These are phyloP conservation scores for Macrochelys suwanniensis DNA, from an alignment of 2,797 vertebrate species.

Conservation along the genomic window DNA sequence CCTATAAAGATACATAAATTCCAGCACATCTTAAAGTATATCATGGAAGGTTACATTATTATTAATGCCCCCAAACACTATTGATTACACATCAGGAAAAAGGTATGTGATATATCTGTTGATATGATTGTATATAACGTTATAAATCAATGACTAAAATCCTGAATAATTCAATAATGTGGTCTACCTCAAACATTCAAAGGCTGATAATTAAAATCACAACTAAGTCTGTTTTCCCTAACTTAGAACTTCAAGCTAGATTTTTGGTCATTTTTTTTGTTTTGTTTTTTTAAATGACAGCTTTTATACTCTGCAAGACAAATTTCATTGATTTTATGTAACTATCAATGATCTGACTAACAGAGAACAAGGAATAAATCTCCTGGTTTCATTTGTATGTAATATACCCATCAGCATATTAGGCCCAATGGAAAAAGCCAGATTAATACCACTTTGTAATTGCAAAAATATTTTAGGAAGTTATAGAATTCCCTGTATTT, in stretches of 20 bases:
- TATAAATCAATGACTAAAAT: conserved; percentile 62
- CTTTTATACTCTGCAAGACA: conserved; percentile 47
- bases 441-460: not conserved
- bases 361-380: conserved; percentile 10
- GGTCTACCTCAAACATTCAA: conserved; percentile 82
- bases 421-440: not conserved
- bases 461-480: conserved; percentile 3
- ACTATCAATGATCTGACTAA: conserved; percentile 27
- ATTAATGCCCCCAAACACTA: conserved; percentile 63
- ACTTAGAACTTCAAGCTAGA: conserved; percentile 64
- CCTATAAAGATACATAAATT: conserved; percentile 69
- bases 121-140: conserved; percentile 72
- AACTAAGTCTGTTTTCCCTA: conserved; percentile 51
- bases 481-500: not conserved
- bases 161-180: conserved; percentile 67
- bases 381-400: conserved; percentile 46
- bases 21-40: conserved; percentile 68
- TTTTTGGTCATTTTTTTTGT: conserved; percentile 33
- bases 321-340: conserved; percentile 30
- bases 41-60: conserved; percentile 70
- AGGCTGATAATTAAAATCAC: conserved; percentile 62
- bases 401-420: not conserved
- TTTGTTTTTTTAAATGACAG: conserved; percentile 26
- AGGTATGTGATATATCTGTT: conserved; percentile 50
- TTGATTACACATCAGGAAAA: conserved; percentile 74